A percentile compares a stretch with the other conserved stretches of the same genome.
Evolutionary conservation across 2,113 vertebrate genomes (phyloP).

Genomic region (Baryphthengus martii): DNA sequence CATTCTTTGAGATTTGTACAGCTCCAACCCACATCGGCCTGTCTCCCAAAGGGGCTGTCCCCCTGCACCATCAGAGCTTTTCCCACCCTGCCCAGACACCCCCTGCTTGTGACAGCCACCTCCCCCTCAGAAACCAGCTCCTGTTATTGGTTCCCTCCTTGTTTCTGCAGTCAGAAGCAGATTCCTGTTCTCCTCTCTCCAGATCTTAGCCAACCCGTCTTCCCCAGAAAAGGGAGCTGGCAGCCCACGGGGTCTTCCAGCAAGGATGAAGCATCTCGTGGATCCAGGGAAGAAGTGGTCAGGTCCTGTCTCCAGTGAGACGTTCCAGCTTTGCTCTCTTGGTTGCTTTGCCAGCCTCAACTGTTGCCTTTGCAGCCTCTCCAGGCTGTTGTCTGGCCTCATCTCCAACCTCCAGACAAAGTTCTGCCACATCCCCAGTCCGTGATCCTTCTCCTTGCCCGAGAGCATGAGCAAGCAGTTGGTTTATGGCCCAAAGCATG

Average conservation of each 20-base stretch:
- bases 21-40: neutral
- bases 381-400: neutral
- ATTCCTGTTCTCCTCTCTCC: neutral
- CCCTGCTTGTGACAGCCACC: neutral
- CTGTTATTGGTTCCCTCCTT: neutral
- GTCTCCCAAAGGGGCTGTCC: neutral
- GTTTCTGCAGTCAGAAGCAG: neutral
- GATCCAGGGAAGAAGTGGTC: neutral
- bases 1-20: rapidly evolving
- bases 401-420: neutral
- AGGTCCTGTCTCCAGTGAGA: neutral
- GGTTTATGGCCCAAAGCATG: neutral
- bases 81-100: no score
- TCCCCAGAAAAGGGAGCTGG: neutral
- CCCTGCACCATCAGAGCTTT: neutral
- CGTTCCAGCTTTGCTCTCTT: neutral
- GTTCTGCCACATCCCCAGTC: neutral
- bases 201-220: neutral
- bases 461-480: neutral
- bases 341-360: neutral
- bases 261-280: rapidly evolving
- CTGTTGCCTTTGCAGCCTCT: neutral
- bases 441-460: neutral
- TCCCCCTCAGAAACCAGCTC: neutral
- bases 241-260: neutral